phyloP scores from a whole-genome alignment of 2,888 invertebrate species.

The Ectemnius continuus region DNA sequence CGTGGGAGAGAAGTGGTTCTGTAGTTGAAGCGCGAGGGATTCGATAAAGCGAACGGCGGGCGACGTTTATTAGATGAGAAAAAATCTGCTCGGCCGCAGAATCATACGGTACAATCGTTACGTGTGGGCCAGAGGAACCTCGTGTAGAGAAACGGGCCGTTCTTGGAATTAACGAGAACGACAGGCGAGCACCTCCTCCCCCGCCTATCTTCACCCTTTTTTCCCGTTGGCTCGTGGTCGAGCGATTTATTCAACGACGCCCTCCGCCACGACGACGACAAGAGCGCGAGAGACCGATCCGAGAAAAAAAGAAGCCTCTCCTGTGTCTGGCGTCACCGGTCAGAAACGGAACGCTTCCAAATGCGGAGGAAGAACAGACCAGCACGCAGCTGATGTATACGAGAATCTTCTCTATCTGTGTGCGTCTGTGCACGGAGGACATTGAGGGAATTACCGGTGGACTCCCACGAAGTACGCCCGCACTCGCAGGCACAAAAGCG shows the following conservation, averaged over 20 bases:
- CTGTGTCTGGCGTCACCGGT: constrained; percentile 51
- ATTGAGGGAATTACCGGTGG: constrained; percentile 40
- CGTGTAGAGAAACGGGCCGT: neutral
- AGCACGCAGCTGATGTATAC: neutral
- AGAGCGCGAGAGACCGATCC: neutral
- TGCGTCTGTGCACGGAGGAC: constrained; percentile 10
- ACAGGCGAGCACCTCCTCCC: neutral
- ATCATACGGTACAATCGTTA: constrained; percentile 10
- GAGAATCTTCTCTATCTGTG: no score
- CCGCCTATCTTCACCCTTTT: constrained; percentile 13
- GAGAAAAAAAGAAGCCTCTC: constrained; percentile 9
- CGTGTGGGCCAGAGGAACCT: no score
- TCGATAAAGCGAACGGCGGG: no score
- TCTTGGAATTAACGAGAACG: constrained; percentile 18
- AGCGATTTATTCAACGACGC: neutral
- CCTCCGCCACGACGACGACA: no score
- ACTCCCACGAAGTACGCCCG: constrained; percentile 61
- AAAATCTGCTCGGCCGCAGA: neutral
- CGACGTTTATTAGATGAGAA: neutral
- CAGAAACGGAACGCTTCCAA: constrained; percentile 54
- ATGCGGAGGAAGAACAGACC: constrained; percentile 45
- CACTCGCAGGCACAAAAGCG: constrained; percentile 37
- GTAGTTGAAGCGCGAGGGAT: no score
- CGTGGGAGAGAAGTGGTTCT: no score
- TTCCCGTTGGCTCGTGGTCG: neutral